Percentiles rank a stretch among this genome's conserved stretches.
Conservation (phyloP, 2,888 invertebrate genomes). For the Luperina nickerlii region DNA sequence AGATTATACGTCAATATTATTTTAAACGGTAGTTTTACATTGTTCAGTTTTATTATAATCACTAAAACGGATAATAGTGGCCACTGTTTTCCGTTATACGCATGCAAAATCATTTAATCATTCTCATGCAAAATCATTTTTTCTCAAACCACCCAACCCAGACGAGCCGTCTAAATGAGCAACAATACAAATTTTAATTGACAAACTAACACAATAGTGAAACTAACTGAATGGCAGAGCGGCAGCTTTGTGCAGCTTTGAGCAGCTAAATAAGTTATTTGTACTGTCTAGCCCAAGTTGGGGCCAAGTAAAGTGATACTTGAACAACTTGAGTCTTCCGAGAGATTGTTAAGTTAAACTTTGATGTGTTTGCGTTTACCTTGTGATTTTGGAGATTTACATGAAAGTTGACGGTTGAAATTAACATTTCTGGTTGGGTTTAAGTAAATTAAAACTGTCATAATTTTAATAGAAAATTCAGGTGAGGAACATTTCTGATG, state of each 20-base stretch:
- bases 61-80: no score
- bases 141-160: constrained; percentile 1
- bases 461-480: background rate
- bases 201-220: constrained; percentile 55
- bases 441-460: background rate
- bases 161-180: constrained; percentile 29
- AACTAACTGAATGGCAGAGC: constrained; percentile 46
- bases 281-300: constrained; percentile 53
- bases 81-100: no score
- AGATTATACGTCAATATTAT: no score
- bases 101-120: no score
- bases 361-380: constrained; percentile 41
- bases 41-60: no score
- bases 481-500: background rate
- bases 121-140: constrained; percentile 1
- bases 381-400: constrained; percentile 37
- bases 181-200: constrained; percentile 61
- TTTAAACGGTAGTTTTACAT: no score
- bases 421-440: background rate
- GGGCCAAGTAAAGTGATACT: constrained; percentile 60
- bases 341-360: constrained; percentile 43
- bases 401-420: background rate
- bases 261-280: constrained; percentile 57
- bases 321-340: constrained; percentile 51
- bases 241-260: constrained; percentile 44